Percentiles rank a stretch among this genome's conserved stretches.
These are phyloP conservation scores for Mylabris sibirica DNA, from an alignment of 2,888 invertebrate genomes.

Conservation along the genomic window DNA sequence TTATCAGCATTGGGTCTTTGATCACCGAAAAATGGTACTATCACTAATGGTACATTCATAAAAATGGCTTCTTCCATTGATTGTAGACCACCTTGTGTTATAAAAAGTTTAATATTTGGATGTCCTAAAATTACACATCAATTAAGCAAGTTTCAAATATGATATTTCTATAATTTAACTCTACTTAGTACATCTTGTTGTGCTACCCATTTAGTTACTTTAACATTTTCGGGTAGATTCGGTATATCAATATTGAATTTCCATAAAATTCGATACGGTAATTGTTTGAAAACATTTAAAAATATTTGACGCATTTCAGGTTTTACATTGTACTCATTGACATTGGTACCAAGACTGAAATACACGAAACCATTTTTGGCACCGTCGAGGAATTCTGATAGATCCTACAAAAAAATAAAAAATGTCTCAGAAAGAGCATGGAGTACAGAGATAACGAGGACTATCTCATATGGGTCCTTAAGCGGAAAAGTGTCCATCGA, in stretches of 20 bases:
- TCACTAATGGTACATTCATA: constrained; percentile 39
- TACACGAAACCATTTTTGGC: constrained; percentile 40
- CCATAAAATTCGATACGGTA: constrained; percentile 30
- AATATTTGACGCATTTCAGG: constrained; percentile 19
- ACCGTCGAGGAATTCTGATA: constrained; percentile 37
- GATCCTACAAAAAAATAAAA: no score
- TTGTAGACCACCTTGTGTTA: constrained; percentile 45
- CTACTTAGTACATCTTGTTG: constrained; percentile 46
- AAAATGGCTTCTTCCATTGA: constrained; percentile 42
- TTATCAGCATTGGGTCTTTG: constrained; percentile 39
- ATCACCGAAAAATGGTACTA: constrained; percentile 44
- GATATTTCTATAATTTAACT: background rate
- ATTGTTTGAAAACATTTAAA: constrained; percentile 24
- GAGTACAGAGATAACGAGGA: no score
- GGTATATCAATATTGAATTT: constrained; percentile 28
- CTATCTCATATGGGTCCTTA: no score
- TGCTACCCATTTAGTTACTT: constrained; percentile 51
- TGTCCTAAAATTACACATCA: constrained; percentile 45
- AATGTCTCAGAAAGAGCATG: no score
- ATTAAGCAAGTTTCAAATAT: background rate
- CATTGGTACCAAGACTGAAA: constrained; percentile 40
- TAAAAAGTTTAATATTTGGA: constrained; percentile 61
- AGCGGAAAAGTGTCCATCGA: no score
- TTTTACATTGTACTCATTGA: constrained; percentile 21
- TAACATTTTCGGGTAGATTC: constrained; percentile 49